Percentiles rank a stretch among this genome's conserved stretches.
Conservation (phyloP, 53 echinoderm and acorn worm species). For the Luidia sarsii region DNA sequence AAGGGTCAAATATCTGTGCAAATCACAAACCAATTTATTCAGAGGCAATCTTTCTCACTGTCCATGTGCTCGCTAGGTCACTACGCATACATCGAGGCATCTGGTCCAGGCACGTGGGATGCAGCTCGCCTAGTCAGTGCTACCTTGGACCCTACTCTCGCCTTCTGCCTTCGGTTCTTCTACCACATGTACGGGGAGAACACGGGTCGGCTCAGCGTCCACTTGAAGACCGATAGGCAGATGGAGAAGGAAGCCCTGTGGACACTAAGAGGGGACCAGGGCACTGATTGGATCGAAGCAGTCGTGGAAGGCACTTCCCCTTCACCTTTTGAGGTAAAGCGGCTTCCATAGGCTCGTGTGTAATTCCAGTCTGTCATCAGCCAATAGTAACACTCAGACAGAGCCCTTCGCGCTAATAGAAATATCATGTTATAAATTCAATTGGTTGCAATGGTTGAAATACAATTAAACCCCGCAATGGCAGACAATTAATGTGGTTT, state of each 20-base stretch:
- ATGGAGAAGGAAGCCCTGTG: slow-evolving; percentile 15
- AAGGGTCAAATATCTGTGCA: not conserved
- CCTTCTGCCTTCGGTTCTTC: slow-evolving; percentile 65
- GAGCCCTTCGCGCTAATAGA: too few relatives aligned
- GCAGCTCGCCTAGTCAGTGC: slow-evolving; percentile 66
- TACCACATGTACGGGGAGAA: slow-evolving; percentile 78
- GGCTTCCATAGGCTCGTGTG: too few relatives aligned
- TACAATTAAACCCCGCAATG: too few relatives aligned
- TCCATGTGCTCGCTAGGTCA: too few relatives aligned
- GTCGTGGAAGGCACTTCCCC: slow-evolving; percentile 16
- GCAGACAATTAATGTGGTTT: too few relatives aligned
- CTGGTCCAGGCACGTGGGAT: slow-evolving; percentile 51
- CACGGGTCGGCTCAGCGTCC: slow-evolving; percentile 53
- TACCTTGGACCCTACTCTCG: slow-evolving; percentile 19
- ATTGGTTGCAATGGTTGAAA: too few relatives aligned
- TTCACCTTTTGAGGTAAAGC: slow-evolving; percentile 34
- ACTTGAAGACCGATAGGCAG: not conserved
- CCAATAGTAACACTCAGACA: too few relatives aligned
- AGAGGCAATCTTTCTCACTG: too few relatives aligned
- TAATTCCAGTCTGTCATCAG: too few relatives aligned
- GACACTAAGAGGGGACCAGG: slow-evolving; percentile 48
- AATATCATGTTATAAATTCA: too few relatives aligned
- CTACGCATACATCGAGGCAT: slow-evolving; percentile 71
- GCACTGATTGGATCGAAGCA: slow-evolving; percentile 51
- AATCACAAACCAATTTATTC: too few relatives aligned